Evolutionary conservation across 2,888 invertebrate species (phyloP).

Genomic region (Orchesella flavescens): DNA sequence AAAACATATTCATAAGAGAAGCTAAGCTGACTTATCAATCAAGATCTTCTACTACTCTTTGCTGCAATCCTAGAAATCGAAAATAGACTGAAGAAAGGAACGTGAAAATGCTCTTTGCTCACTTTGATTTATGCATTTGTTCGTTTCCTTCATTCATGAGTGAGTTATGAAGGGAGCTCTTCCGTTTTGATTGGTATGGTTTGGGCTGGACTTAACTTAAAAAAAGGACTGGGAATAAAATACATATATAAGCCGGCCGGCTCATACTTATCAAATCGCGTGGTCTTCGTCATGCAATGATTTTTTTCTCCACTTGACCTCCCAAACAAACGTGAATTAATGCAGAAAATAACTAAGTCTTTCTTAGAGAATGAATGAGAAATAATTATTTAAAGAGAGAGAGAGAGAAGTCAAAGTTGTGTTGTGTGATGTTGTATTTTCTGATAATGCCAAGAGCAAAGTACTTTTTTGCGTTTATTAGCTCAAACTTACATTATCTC

Average conservation of each 20-base stretch:
- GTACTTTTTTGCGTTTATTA: conserved; percentile 59
- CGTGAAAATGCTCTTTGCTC: conserved; percentile 34
- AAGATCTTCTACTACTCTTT: not conserved
- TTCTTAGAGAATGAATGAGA: not conserved
- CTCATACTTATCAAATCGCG: no score
- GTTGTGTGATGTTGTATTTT: no score
- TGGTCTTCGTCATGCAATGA: no score
- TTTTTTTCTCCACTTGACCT: no score
- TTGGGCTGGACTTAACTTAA: no score
- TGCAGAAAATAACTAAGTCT: no score
- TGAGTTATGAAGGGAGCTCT: conserved; percentile 1
- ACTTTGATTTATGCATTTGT: not conserved
- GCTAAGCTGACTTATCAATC: conserved; percentile 11
- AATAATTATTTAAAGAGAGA: no score
- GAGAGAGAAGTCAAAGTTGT: no score
- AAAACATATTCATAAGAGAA: not conserved
- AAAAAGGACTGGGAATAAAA: no score
- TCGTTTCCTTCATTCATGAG: not conserved
- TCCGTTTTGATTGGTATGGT: not conserved
- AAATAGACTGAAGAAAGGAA: not conserved
- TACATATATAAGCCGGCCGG: no score
- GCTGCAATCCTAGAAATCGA: not conserved
- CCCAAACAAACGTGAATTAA: no score
- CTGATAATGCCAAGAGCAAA: conserved; percentile 47
- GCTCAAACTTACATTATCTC: conserved; percentile 31